Percentiles rank a stretch among this genome's conserved stretches.
Conservation (phyloP, 1,140 invertebrate species). For the Dreissena polymorpha region DNA sequence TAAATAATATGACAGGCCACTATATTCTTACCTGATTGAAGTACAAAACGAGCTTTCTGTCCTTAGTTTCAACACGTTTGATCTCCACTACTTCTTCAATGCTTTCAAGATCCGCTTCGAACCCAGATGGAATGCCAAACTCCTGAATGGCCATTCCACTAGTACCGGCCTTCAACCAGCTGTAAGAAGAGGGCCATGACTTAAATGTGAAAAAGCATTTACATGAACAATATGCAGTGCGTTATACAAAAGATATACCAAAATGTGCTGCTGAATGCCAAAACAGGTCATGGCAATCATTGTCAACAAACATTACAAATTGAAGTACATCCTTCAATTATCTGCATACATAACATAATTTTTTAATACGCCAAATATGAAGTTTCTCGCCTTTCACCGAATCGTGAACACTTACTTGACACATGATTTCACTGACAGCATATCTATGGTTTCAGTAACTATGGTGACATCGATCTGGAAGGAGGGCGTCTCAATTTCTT, state of each 20-base stretch:
- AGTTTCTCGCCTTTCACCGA: no score
- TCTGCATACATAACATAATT: no score
- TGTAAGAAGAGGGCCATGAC: slow-evolving; percentile 26
- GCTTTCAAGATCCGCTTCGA: slow-evolving; percentile 68
- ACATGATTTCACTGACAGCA: slow-evolving; percentile 40
- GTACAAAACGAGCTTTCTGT: slow-evolving; percentile 90
- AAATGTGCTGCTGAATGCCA: background rate
- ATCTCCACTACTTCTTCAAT: slow-evolving; percentile 80
- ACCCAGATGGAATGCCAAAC: slow-evolving; percentile 71
- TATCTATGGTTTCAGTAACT: slow-evolving; percentile 36
- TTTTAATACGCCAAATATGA: no score
- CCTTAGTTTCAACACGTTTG: slow-evolving; percentile 89
- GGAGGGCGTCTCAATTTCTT: slow-evolving; percentile 49
- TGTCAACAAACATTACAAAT: background rate
- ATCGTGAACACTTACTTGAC: slow-evolving; percentile 16
- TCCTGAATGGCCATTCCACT: slow-evolving; percentile 74
- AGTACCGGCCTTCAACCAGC: slow-evolving; percentile 65
- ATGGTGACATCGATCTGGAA: slow-evolving; percentile 38
- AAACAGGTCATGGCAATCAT: background rate
- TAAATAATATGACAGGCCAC: no score
- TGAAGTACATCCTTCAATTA: no score
- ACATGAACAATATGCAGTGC: background rate
- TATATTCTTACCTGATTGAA: slow-evolving; percentile 83
- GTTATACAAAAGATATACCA: background rate
- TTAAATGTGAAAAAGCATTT: background rate